Percentiles rank a stretch among this genome's conserved stretches.
phyloP scores from a whole-genome alignment of 2,888 invertebrate genomes.

The Phaedon cochleariae region DNA sequence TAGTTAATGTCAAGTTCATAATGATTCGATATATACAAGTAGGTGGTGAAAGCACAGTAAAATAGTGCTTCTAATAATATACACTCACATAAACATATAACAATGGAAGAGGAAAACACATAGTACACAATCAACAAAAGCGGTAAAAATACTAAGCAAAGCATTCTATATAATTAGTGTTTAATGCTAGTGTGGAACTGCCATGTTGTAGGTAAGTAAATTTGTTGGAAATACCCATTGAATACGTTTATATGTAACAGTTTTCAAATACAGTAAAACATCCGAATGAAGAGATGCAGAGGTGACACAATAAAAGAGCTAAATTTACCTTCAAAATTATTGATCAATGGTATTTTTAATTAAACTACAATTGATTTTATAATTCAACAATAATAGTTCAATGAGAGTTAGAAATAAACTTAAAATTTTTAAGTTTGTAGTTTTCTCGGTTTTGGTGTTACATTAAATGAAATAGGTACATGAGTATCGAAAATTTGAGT shows the following conservation, averaged over 20 bases:
- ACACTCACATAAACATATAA: conserved; percentile 1
- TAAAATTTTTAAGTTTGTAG: too few species aligned
- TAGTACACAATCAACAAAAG: conserved; percentile 33
- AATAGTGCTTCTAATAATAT: conserved; percentile 23
- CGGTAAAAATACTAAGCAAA: conserved; percentile 41
- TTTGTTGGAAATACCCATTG: conserved; percentile 9
- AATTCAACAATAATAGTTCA: too few species aligned
- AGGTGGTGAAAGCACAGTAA: conserved; percentile 22
- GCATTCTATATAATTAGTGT: conserved; percentile 33
- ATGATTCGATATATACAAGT: conserved; percentile 21
- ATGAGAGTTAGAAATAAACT: too few species aligned
- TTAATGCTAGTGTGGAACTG: conserved; percentile 41
- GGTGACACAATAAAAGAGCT: not conserved
- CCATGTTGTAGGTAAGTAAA: conserved; percentile 32
- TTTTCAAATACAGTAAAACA: conserved; percentile 17
- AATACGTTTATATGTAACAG: conserved; percentile 6
- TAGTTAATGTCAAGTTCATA: conserved; percentile 1
- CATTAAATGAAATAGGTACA: too few species aligned
- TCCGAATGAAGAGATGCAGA: conserved; percentile 13
- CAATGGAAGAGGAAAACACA: not conserved
- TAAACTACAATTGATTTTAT: not conserved
- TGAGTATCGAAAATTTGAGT: too few species aligned
- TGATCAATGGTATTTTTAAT: not conserved
- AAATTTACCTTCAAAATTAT: not conserved
- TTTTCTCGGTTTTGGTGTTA: too few species aligned